A percentile compares a stretch with the other conserved stretches of the same genome.
phyloP scores from a whole-genome alignment of 2,113 vertebrate genomes.

The Channa maculata region DNA sequence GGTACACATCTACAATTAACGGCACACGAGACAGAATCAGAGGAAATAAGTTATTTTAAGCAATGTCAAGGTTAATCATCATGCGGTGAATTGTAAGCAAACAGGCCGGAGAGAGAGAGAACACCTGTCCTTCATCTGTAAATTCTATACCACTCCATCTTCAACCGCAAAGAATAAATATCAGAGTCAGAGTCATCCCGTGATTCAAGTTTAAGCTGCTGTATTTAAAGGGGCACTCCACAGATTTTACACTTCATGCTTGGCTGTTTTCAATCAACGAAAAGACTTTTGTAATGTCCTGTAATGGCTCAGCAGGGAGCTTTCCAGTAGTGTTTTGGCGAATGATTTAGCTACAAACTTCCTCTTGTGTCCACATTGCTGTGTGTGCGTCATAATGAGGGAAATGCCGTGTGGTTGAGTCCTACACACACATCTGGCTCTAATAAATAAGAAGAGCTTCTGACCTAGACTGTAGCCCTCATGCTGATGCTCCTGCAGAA shows the following conservation, averaged over 20 bases:
- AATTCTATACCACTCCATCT: constrained; percentile 20
- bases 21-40: constrained; percentile 14
- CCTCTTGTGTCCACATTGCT: background rate
- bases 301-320: background rate
- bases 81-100: constrained; percentile 32
- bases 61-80: constrained; percentile 50
- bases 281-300: background rate
- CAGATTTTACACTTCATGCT: background rate
- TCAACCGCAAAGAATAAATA: constrained; percentile 6
- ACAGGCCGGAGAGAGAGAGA: constrained; percentile 3
- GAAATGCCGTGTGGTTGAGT: background rate
- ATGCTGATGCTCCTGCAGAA: constrained; percentile 16
- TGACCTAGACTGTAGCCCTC: constrained; percentile 11
- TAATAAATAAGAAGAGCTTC: constrained; percentile 46
- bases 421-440: constrained; percentile 57
- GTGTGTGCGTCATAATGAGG: constrained; percentile 17
- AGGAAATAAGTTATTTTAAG: constrained; percentile 11
- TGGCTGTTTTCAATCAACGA: background rate
- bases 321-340: background rate
- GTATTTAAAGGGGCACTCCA: background rate
- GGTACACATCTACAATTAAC: constrained; percentile 28
- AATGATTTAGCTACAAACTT: constrained; percentile 8
- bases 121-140: constrained; percentile 12
- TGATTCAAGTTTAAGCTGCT: background rate
- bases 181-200: background rate